Evolutionary conservation across 2,888 invertebrate species (phyloP).

Genomic region (Anthoptus insignis): DNA sequence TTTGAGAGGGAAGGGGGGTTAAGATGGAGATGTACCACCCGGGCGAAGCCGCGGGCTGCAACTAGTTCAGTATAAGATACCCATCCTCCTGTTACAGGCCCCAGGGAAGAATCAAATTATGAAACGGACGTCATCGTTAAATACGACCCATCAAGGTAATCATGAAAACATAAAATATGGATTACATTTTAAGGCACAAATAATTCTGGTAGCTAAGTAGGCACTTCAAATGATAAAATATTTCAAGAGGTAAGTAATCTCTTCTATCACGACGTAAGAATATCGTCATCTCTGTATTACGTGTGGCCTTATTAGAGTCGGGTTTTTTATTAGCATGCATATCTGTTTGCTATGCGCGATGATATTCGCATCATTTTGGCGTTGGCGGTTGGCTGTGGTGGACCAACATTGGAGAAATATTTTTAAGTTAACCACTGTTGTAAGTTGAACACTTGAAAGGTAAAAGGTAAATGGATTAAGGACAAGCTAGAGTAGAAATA

Average conservation of each 20-base stretch:
- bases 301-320: slow-evolving; percentile 9
- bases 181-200: background rate
- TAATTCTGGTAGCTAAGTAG: slow-evolving; percentile 7
- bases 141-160: background rate
- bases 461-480: too few species aligned
- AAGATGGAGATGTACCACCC: too few species aligned
- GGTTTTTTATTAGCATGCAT: background rate
- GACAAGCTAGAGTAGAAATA: too few species aligned
- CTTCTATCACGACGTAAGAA: background rate
- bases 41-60: too few species aligned
- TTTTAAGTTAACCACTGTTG: too few species aligned
- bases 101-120: too few species aligned
- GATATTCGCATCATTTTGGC: too few species aligned
- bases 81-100: too few species aligned
- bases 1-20: too few species aligned
- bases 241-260: slow-evolving; percentile 15
- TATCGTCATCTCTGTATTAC: slow-evolving; percentile 9
- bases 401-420: background rate
- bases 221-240: slow-evolving; percentile 3
- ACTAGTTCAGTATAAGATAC: too few species aligned
- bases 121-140: too few species aligned
- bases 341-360: background rate
- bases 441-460: too few species aligned
- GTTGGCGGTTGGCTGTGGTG: background rate
- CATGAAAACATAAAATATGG: background rate